phyloP scores from a whole-genome alignment of 2,888 invertebrate species.

The Agrotis ipsilon region DNA sequence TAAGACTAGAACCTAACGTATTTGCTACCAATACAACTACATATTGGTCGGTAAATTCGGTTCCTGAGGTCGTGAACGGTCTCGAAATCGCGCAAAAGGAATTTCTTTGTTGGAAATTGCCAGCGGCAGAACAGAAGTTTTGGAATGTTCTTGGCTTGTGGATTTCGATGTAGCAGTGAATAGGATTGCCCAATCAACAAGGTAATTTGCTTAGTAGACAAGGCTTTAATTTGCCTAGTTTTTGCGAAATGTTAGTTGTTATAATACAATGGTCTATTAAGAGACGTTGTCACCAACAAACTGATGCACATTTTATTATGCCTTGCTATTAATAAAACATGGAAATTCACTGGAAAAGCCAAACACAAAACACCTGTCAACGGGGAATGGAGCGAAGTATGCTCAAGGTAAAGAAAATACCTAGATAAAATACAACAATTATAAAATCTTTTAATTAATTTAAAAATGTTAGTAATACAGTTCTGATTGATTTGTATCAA shows the following conservation, averaged over 20 bases:
- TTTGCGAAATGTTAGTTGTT: not conserved
- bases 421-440: no score
- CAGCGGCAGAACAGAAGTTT: constrained; percentile 25
- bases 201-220: not conserved
- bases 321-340: no score
- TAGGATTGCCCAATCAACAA: constrained; percentile 6
- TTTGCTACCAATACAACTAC: constrained; percentile 23
- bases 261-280: no score
- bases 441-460: no score
- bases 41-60: constrained; percentile 34
- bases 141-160: constrained; percentile 23
- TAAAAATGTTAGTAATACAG: no score
- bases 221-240: not conserved
- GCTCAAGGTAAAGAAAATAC: no score
- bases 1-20: constrained; percentile 34
- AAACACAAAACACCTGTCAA: no score
- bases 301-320: no score
- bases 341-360: no score
- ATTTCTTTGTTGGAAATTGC: constrained; percentile 27
- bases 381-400: no score
- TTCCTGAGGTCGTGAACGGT: constrained; percentile 16
- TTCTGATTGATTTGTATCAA: no score
- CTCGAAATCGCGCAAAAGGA: constrained; percentile 17
- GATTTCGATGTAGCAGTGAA: not conserved
- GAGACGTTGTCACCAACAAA: no score